A percentile compares a stretch with the other conserved stretches of the same genome.
phyloP scores from a whole-genome alignment of 64 coral and sea anemone species.

The Astreopora myriophthalma region DNA sequence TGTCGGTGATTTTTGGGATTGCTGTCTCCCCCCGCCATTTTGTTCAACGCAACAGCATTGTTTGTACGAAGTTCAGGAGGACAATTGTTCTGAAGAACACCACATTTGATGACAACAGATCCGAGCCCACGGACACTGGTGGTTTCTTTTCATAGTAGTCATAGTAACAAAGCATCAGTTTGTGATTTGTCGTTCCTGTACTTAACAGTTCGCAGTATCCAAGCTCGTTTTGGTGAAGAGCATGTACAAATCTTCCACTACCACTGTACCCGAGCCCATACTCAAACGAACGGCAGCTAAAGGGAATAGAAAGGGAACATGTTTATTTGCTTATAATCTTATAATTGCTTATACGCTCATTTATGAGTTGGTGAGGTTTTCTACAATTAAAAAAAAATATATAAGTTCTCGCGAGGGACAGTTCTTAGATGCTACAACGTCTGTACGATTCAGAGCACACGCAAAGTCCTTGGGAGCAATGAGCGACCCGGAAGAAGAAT shows the following conservation, averaged over 20 bases:
- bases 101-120: neutral
- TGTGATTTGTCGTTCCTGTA: neutral
- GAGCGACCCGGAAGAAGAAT: too few species aligned
- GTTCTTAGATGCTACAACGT: too few species aligned
- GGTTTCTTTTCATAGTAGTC: constrained; percentile 39
- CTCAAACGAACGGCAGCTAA: constrained; percentile 20
- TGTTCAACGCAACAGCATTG: neutral
- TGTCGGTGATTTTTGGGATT: too few species aligned
- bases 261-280: neutral
- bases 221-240: neutral
- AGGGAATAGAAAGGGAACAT: neutral
- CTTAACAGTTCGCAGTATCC: neutral
- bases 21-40: neutral
- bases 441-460: too few species aligned
- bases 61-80: neutral
- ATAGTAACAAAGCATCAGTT: neutral
- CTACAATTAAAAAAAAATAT: too few species aligned
- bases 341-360: too few species aligned
- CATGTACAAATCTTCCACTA: neutral
- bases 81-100: neutral
- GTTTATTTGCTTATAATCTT: too few species aligned
- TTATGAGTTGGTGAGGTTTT: too few species aligned
- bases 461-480: too few species aligned
- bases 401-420: too few species aligned
- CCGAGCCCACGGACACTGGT: neutral